Evolutionary conservation across 2,113 vertebrate genomes (phyloP), one percentile per base, ranked within the genome.

Genomic region (Saguinus imperator): DNA sequence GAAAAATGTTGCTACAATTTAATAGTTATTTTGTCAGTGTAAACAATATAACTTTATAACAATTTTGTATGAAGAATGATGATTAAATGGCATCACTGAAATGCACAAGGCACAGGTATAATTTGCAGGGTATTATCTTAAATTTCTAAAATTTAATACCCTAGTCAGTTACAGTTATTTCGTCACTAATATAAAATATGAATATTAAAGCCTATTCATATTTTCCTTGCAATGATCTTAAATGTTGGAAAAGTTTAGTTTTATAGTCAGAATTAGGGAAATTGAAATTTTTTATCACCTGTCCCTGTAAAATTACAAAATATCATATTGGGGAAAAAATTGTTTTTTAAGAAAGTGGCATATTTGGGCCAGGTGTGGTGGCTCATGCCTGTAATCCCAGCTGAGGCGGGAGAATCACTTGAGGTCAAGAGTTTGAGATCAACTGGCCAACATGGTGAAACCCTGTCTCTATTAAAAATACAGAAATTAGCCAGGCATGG

Each of bases 61-160:
- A 93, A 81, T 57, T 95, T 95, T 94, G 6, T 75, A 7, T 93
- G 16, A 91, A 91, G 64, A 84, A 55, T 92, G 80, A 75, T 75
- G 61, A 52, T 64, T 89, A 77, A 94, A 32, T 79, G 94, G 11
- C 29, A 92, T 50, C 16, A 93, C 57, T 61, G 35, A 72, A 94
- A 73, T 73, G 37, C 84, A 79, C 25, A 86, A 90, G 79, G 3
- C 58, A 57, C 76, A 57, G 45, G 27, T 81, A 32, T 58, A 88
- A 89, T 96, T 80, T n/a, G 55, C 85, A 91, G 50, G 27, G 43
- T 91, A 80, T 82, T 85, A 58, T 76, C 6, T 73, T 50, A 85
- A 76, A 14, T 94, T 8, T 96, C 48, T 91, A 86, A 94, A 91
- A 87, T 75, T n/a, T 94, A 85, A 55, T 68, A 76, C 27, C 43